Evolutionary conservation across 1,140 invertebrate species (phyloP).

Genomic region (Drosophila jambulina): DNA sequence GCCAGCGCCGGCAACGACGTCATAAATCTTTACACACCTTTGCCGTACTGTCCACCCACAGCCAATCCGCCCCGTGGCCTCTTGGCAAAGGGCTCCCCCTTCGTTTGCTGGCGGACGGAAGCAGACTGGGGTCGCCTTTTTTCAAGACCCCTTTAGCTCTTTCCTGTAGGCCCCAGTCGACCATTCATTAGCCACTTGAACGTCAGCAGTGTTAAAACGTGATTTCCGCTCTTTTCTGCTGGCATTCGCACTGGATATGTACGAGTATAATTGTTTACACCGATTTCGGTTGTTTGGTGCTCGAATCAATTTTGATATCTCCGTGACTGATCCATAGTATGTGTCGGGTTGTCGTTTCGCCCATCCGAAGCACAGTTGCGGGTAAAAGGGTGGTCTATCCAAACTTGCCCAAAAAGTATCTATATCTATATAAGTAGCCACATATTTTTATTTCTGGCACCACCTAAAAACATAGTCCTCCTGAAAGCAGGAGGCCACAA

Average conservation of each 20-base stretch:
- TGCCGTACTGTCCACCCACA: constrained; percentile 25
- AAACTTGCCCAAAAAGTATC: background rate
- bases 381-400: background rate
- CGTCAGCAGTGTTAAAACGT: constrained; percentile 72
- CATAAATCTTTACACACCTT: constrained; percentile 74
- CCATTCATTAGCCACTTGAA: constrained; percentile 53
- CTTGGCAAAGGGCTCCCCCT: constrained; percentile 18
- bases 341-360: background rate
- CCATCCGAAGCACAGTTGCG: background rate
- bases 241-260: constrained; percentile 4
- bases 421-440: background rate
- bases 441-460: too few relatives aligned
- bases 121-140: constrained; percentile 32
- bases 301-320: background rate
- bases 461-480: background rate
- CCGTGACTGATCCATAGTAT: constrained; percentile 2
- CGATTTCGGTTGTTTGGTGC: constrained; percentile 17
- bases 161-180: background rate
- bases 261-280: constrained; percentile 57
- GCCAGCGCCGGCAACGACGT: constrained; percentile 59
- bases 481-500: constrained; percentile 5
- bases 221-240: constrained; percentile 70
- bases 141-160: background rate
- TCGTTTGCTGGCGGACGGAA: constrained; percentile 49
- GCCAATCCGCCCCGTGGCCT: constrained; percentile 20